phyloP scores from a whole-genome alignment of 2,888 invertebrate genomes.

The Pseudoips prasinana region DNA sequence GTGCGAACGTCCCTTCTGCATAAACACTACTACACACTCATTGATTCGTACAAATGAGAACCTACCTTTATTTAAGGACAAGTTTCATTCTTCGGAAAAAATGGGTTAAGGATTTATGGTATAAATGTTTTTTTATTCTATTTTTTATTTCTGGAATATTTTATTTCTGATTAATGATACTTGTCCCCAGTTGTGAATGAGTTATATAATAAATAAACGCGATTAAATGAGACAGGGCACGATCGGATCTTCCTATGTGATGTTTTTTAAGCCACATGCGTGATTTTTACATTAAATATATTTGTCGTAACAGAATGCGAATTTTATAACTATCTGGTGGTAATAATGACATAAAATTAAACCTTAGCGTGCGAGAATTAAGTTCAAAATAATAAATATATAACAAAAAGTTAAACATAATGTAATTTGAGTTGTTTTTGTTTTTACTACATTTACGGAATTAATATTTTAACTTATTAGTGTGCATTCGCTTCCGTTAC shows the following conservation, averaged over 20 bases:
- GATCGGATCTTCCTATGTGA: no score
- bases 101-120: constrained; percentile 1
- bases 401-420: constrained; percentile 19
- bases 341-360: constrained; percentile 23
- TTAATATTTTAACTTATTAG: not conserved
- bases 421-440: not conserved
- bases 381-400: constrained; percentile 30
- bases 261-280: constrained; percentile 48
- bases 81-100: constrained; percentile 15
- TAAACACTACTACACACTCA: constrained; percentile 15
- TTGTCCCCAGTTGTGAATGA: constrained; percentile 14
- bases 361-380: constrained; percentile 23
- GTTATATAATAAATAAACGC: constrained; percentile 29
- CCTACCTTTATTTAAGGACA: constrained; percentile 16
- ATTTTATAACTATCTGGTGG: constrained; percentile 15
- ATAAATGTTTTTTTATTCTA: no score
- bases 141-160: no score
- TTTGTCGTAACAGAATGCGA: constrained; percentile 24
- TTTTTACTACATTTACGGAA: no score
- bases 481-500: constrained; percentile 6
- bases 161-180: constrained; percentile 17
- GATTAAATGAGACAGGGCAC: no score
- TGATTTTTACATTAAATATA: constrained; percentile 37
- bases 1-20: constrained; percentile 20
- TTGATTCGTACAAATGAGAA: constrained; percentile 24